A percentile compares a stretch with the other conserved stretches of the same genome.
Evolutionary conservation across 2,888 invertebrate genomes (phyloP).

Genomic region (Phyllotreta striolata): DNA sequence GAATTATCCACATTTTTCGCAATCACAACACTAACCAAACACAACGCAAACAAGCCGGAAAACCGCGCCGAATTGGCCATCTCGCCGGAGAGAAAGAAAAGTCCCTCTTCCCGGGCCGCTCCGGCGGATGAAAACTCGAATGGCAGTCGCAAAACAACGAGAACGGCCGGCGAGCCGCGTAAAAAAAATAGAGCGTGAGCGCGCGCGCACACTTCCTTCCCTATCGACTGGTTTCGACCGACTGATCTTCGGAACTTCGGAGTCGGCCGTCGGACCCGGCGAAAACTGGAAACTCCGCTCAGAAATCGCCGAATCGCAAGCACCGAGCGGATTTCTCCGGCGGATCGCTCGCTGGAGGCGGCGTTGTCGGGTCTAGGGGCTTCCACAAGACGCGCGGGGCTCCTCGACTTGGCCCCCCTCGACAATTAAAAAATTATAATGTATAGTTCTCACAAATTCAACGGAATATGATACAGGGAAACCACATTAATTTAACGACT

Average conservation of each 20-base stretch:
- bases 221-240: conserved; percentile 31
- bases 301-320: conserved; percentile 36
- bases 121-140: conserved; percentile 17
- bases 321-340: conserved; percentile 32
- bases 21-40: conserved; percentile 46
- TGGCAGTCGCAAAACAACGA: conserved; percentile 9
- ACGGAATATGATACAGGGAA: too few species aligned
- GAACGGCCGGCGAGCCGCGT: conserved; percentile 20
- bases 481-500: too few species aligned
- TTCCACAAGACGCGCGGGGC: conserved; percentile 2
- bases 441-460: too few species aligned
- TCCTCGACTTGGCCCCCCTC: background rate
- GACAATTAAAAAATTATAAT: too few species aligned
- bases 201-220: conserved; percentile 5
- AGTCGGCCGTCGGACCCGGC: too few species aligned
- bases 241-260: conserved; percentile 32
- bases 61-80: conserved; percentile 14
- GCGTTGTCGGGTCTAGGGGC: conserved; percentile 22
- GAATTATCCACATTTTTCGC: conserved; percentile 48
- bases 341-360: conserved; percentile 33
- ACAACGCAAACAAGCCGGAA: conserved; percentile 40
- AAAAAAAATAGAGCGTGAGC: too few species aligned
- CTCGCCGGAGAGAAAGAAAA: background rate
- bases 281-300: conserved; percentile 3
- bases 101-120: background rate